phyloP scores from a whole-genome alignment of 2,888 invertebrate species.

The Microctonus brassicae region DNA sequence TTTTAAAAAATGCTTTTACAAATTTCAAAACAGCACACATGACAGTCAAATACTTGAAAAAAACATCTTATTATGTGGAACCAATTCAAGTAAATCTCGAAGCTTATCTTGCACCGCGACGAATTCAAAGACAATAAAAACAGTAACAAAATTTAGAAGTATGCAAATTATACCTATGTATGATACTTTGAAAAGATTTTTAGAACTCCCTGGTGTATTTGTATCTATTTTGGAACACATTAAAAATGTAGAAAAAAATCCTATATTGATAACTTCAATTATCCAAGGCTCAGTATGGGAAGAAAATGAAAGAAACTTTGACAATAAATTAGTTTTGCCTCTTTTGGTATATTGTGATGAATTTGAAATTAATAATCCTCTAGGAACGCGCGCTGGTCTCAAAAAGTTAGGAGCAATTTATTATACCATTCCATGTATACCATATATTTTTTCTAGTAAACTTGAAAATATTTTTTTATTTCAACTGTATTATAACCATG shows the following conservation, averaged over 20 bases:
- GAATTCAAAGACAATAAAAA: neutral
- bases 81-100: neutral
- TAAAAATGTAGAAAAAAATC: constrained; percentile 29
- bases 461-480: no score
- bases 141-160: neutral
- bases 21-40: constrained; percentile 29
- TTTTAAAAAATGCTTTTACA: constrained; percentile 23
- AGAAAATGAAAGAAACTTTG: constrained; percentile 35
- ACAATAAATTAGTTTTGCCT: constrained; percentile 33
- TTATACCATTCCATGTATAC: constrained; percentile 38
- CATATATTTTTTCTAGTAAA: no score
- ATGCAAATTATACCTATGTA: constrained; percentile 38
- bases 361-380: constrained; percentile 47
- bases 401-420: constrained; percentile 46
- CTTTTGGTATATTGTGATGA: constrained; percentile 44
- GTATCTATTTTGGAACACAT: constrained; percentile 34
- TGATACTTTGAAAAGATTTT: constrained; percentile 38
- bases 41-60: constrained; percentile 35
- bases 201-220: constrained; percentile 43
- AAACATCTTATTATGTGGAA: constrained; percentile 20
- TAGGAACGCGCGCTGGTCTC: constrained; percentile 40
- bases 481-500: no score
- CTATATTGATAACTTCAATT: constrained; percentile 18
- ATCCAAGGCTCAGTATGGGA: no score
- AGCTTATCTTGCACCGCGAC: constrained; percentile 12